These are phyloP conservation scores for Chascanopsetta lugubris DNA, from an alignment of 2,113 vertebrate species.

Conservation along the genomic window DNA sequence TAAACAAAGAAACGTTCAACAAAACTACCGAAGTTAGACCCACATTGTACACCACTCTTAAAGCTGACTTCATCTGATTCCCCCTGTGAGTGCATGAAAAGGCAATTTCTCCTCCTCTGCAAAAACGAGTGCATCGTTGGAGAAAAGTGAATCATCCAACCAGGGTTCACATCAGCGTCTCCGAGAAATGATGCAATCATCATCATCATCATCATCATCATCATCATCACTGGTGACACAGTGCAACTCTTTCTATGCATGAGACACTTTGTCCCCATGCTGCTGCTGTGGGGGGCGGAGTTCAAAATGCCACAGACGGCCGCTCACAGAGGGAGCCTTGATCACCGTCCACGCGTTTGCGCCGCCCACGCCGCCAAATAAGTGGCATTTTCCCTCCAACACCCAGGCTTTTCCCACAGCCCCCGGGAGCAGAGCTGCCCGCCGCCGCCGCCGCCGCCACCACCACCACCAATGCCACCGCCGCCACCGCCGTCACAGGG, in stretches of 20 bases:
- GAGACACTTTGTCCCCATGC: slow-evolving; percentile 73
- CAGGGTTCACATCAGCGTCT: slow-evolving; percentile 46
- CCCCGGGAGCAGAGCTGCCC: slow-evolving; percentile 53
- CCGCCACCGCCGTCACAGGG: too few species aligned
- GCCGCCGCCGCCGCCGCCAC: too few species aligned
- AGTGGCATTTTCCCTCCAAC: slow-evolving; percentile 88
- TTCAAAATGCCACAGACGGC: slow-evolving; percentile 62
- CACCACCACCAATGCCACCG: too few species aligned
- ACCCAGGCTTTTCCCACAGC: slow-evolving; percentile 84
- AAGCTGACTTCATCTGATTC: not conserved
- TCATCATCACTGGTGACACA: slow-evolving; percentile 47
- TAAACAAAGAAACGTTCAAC: not conserved
- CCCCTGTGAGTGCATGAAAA: slow-evolving; percentile 8
- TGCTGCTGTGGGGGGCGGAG: slow-evolving; percentile 43
- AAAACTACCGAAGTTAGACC: too few species aligned
- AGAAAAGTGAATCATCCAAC: slow-evolving; percentile 13
- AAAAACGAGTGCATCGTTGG: not conserved
- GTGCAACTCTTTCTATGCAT: slow-evolving; percentile 38
- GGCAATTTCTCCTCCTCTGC: not conserved
- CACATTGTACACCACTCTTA: not conserved
- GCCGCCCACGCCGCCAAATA: slow-evolving; percentile 86
- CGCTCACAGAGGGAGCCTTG: slow-evolving; percentile 63
- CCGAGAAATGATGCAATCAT: slow-evolving; percentile 52
- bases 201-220: slow-evolving; percentile 28
- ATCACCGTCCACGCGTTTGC: slow-evolving; percentile 83